A percentile compares a stretch with the other conserved stretches of the same genome.
These are phyloP conservation scores for Synanthedon vespiformis DNA, from an alignment of 2,888 invertebrate species.

Conservation along the genomic window DNA sequence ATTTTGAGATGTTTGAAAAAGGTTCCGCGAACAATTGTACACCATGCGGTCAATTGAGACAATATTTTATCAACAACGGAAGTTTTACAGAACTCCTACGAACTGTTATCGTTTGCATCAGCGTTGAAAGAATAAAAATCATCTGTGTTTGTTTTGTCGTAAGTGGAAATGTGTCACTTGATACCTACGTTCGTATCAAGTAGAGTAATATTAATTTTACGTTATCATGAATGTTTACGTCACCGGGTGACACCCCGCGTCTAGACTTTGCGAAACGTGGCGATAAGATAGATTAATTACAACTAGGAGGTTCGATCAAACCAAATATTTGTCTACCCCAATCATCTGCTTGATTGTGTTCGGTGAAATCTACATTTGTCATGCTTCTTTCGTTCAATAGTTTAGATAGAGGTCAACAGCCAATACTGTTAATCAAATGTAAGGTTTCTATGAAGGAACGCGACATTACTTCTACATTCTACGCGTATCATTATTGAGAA, in stretches of 20 bases:
- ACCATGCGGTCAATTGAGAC: no score
- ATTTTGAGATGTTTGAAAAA: no score
- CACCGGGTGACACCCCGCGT: not conserved
- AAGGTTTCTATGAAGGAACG: slow-evolving; percentile 17
- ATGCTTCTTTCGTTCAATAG: slow-evolving; percentile 27
- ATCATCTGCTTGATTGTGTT: slow-evolving; percentile 5
- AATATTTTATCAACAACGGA: slow-evolving; percentile 3
- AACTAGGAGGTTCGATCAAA: not conserved
- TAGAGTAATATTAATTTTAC: no score
- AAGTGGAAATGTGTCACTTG: not conserved
- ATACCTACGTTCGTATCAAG: not conserved
- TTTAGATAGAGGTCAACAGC: slow-evolving; percentile 21
- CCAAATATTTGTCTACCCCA: not conserved
- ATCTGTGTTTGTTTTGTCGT: not conserved
- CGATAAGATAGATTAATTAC: not conserved
- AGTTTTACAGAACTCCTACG: slow-evolving; percentile 5
- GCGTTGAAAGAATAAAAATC: not conserved
- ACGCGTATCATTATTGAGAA: not conserved
- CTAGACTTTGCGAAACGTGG: not conserved
- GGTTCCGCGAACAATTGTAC: no score
- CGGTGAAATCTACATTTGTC: slow-evolving; percentile 22
- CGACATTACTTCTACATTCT: not conserved
- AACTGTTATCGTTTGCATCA: slow-evolving; percentile 14
- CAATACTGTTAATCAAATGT: slow-evolving; percentile 15
- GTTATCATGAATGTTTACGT: no score